Base-by-base conservation (phyloP, 2,797 vertebrate species). In the Cirrhinus mrigala region DNA sequence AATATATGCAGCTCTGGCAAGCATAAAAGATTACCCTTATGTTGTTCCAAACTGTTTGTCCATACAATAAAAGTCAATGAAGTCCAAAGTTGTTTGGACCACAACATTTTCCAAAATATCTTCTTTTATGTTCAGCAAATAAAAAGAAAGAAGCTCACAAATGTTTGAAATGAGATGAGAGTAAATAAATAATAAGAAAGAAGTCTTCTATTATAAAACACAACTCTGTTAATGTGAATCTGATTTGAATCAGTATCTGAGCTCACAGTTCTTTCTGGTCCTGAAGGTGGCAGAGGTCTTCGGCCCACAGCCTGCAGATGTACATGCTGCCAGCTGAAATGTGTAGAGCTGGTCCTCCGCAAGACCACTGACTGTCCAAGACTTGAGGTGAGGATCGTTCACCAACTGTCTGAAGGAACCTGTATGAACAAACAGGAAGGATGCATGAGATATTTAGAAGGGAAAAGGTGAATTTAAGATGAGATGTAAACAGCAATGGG, bases 241-340 rank as follows among this genome's bases (percentile, higher is more conserved):
- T 44, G 78, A 7, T 18, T 37, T 27, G 18, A 33, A 33, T 62
- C 24, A 52, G 79, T 8, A 5, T 29, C 18, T 52, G 18, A 20
- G 75, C 94, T 92, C 88, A 94, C 93, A 78, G 89, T 90, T 87
- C 27, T 15, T 15, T 85, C 2, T 88, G 84, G 92, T 92, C 22
- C 64, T 88, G 88, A 92, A 10, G 24, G 73, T 92, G 86, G 87
- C 82, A 1, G 22, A 52, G 7, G 9, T n/a, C 6, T 84, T 14
- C 1, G 81, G 89, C 24, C 94, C 94, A 9, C 93, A 91, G 9
- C 96, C 97, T 4, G 58, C 93, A 0, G 87, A 89, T 9, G 95
- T 96, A 52, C 94, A 92, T 0, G 95, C 94, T 6, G 93, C 92
- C 88, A 97, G 91, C 0, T 24, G 86, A 22, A 95, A 87, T 70